Percentiles rank a stretch among this genome's conserved stretches.
Evolutionary conservation across 2,888 invertebrate species (phyloP).

Genomic region (Lasiommata megera): DNA sequence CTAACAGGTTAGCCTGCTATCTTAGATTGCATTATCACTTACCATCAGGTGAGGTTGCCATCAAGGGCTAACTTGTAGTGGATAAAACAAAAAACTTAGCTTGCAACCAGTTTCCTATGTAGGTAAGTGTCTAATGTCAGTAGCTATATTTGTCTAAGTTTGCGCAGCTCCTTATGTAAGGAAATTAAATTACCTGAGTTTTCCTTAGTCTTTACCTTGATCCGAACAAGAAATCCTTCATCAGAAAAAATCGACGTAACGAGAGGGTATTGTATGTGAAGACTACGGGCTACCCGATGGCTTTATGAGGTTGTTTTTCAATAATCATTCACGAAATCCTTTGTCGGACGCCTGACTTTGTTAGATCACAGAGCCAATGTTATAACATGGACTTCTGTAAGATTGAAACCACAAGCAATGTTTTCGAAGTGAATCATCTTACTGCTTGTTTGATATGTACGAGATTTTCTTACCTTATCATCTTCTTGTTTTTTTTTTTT

Average conservation of each 20-base stretch:
- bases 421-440: no score
- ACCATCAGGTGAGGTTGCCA: no score
- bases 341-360: conserved; percentile 50
- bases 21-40: no score
- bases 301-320: conserved; percentile 58
- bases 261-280: conserved; percentile 50
- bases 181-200: conserved; percentile 9
- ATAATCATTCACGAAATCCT: conserved; percentile 69
- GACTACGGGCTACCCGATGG: conserved; percentile 44
- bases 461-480: no score
- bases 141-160: neutral
- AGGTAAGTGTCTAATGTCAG: neutral
- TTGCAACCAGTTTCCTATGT: neutral
- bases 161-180: neutral
- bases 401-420: no score
- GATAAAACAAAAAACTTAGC: no score
- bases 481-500: no score
- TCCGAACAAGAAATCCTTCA: conserved; percentile 53
- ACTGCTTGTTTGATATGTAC: no score
- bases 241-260: conserved; percentile 49
- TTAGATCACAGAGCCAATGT: conserved; percentile 19
- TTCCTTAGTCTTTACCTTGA: conserved; percentile 44
- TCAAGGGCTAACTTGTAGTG: no score
- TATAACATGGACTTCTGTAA: no score
- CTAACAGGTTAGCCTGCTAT: no score